These are phyloP conservation scores for Scomber japonicus DNA, from an alignment of 2,113 vertebrate species.

Conservation along the genomic window DNA sequence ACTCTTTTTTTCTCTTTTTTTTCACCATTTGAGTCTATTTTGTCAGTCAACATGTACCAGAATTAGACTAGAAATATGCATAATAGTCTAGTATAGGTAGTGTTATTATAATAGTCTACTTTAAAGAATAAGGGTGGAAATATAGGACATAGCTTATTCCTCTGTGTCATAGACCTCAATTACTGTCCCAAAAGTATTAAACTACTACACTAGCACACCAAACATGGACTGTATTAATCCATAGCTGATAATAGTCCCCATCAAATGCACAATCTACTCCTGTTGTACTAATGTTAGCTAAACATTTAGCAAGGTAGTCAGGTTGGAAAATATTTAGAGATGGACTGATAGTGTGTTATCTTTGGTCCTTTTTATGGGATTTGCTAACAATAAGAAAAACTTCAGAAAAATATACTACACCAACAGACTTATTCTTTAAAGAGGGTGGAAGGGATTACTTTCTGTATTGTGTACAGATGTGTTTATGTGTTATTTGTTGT, in stretches of 20 bases:
- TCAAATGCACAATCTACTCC: neutral
- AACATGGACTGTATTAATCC: neutral
- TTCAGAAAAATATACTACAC: too few species aligned
- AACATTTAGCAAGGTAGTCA: neutral
- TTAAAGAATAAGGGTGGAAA: neutral
- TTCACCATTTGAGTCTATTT: neutral
- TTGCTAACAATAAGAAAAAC: neutral
- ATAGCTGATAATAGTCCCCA: neutral
- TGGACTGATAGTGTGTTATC: neutral
- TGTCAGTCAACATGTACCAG: neutral
- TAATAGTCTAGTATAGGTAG: neutral
- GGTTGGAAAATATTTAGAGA: neutral
- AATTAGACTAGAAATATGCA: neutral
- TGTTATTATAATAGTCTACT: neutral
- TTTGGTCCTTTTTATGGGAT: neutral
- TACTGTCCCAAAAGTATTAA: too few species aligned
- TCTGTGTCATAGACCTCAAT: neutral
- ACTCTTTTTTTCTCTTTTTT: neutral
- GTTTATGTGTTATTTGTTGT: neutral
- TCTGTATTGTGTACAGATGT: conserved; percentile 16
- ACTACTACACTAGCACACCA: neutral
- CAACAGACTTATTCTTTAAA: neutral
- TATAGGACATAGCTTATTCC: neutral
- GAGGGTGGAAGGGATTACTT: neutral
- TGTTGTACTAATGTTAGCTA: neutral